These are phyloP conservation scores for Nettapus auritus DNA, from an alignment of 2,113 vertebrate genomes.

Conservation along the genomic window DNA sequence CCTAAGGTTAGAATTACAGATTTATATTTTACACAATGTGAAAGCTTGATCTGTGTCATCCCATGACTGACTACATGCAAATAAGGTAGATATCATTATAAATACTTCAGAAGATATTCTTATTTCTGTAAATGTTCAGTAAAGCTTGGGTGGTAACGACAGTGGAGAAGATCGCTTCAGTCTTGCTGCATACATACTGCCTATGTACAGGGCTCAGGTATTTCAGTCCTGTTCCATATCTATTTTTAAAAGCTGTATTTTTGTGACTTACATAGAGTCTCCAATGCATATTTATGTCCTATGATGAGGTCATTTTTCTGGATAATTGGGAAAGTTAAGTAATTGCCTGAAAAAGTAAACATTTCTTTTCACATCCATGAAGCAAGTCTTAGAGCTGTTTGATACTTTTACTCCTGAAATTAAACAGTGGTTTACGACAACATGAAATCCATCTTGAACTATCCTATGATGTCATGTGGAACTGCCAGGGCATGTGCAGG, in stretches of 20 bases:
- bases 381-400: conserved; percentile 62
- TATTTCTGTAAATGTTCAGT: background rate
- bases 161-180: background rate
- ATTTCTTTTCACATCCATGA: conserved; percentile 65
- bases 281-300: conserved; percentile 47
- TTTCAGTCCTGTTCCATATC: conserved; percentile 2
- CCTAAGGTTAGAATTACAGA: background rate
- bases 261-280: conserved; percentile 46
- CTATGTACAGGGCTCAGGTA: background rate
- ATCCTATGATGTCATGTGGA: conserved; percentile 70
- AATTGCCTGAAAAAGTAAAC: conserved; percentile 79
- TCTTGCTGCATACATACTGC: background rate
- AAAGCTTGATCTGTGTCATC: background rate
- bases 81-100: background rate
- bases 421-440: conserved; percentile 65
- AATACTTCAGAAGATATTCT: background rate
- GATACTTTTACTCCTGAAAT: conserved; percentile 63
- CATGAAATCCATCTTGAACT: conserved; percentile 73
- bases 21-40: background rate
- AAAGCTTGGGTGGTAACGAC: background rate
- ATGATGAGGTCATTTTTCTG: conserved; percentile 75
- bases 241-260: conserved; percentile 47
- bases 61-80: background rate
- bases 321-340: conserved; percentile 75
- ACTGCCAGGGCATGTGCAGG: background rate